phyloP scores from a whole-genome alignment of 2,888 invertebrate genomes.

The Melolontha melolontha region DNA sequence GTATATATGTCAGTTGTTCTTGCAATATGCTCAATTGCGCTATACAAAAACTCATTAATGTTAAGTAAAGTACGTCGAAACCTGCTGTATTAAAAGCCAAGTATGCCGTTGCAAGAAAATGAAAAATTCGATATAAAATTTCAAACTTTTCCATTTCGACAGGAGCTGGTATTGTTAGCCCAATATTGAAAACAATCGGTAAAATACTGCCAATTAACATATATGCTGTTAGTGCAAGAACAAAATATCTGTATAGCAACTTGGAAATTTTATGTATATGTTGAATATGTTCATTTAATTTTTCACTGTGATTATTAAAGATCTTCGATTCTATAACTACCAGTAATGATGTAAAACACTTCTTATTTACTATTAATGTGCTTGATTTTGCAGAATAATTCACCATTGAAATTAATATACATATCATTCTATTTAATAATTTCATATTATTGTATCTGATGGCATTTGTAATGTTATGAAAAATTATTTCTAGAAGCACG shows the following conservation, averaged over 20 bases:
- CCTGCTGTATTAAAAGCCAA: conserved; percentile 17
- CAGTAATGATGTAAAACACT: conserved; percentile 1
- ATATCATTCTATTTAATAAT: conserved; percentile 10
- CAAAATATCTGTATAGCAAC: conserved; percentile 1
- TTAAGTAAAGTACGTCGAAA: conserved; percentile 11
- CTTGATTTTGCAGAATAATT: conserved; percentile 18
- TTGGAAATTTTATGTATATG: conserved; percentile 1
- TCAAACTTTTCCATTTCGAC: background rate
- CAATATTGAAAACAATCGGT: conserved; percentile 7
- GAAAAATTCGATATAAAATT: background rate
- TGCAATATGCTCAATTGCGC: conserved; percentile 11
- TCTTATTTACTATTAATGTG: background rate
- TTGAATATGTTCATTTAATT: conserved; percentile 12
- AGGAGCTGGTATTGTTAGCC: conserved; percentile 14
- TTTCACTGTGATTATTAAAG: conserved; percentile 1
- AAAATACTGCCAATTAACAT: conserved; percentile 3
- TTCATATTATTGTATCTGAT: conserved; percentile 2
- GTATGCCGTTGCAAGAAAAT: conserved; percentile 11
- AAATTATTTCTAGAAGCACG: no score
- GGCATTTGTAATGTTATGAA: conserved; percentile 9
- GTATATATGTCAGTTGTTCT: conserved; percentile 1
- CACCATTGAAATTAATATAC: conserved; percentile 9
- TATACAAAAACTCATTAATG: conserved; percentile 3
- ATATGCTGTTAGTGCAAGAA: conserved; percentile 2
- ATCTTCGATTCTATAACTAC: background rate